Evolutionary conservation across 2,797 vertebrate genomes (phyloP), one percentile per base, ranked within the genome.

Genomic region (Sphaeramia orbicularis): DNA sequence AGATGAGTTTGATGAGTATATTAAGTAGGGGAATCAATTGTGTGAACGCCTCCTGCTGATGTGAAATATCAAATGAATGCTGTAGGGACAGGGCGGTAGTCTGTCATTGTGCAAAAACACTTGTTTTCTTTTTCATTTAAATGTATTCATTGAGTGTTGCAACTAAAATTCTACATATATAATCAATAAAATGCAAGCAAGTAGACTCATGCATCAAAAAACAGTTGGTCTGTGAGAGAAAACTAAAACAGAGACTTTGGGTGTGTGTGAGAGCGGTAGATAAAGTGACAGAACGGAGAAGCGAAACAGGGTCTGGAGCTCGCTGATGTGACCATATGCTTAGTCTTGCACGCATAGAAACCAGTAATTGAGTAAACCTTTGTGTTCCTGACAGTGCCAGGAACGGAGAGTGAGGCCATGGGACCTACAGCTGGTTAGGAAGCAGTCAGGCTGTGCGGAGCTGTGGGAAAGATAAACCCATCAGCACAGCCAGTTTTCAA

Each of bases 391-490:
- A 74, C 74, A 75, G 63, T 50, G 66, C 60, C 74, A 72, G 80
- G 62, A 73, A 65, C 47, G 78, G 44, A 73, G 74, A 52, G 45
- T 49, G 55, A 81, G 74, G 70, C 70, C 35, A 45, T 63, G 70
- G 74, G 82, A 87, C 75, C 67, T 58, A 72, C 70, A 85, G 79
- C 75, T 89, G 80, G 76, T 84, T 82, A 81, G 83, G 71, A 74
- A 86, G 60, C 65, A 86, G 80, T 81, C 78, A 48, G 78, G 60
- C 82, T 73, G 76, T 75, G 78, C 76, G 82, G 82, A 71, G 73
- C 78, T 62, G 73, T 45, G 70, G 73, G 40, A 76, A 74, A 83
- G 82, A 91, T 84, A 85, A 88, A 86, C 57, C 72, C 86, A 81
- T 89, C 79, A 82, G 72, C 65, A 78, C 64, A 71, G 86, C 63